phyloP scores from a whole-genome alignment of 2,113 vertebrate species.

The Nycticryphes semicollaris region DNA sequence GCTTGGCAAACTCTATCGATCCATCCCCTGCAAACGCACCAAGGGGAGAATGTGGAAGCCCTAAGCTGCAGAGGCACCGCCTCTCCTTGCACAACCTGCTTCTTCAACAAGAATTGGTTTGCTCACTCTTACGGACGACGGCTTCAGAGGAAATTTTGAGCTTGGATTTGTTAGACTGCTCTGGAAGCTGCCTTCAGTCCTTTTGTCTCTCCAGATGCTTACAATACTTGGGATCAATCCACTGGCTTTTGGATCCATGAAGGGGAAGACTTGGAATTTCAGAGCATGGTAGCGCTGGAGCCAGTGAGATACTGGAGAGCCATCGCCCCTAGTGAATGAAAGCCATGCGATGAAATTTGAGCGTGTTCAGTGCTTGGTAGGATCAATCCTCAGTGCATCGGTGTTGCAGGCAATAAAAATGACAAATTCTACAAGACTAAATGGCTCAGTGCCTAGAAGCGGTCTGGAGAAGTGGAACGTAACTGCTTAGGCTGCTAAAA shows the following conservation, averaged over 20 bases:
- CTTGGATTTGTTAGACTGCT: background rate
- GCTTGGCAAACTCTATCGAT: background rate
- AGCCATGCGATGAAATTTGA: background rate
- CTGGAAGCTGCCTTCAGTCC: background rate
- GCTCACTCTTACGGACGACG: background rate
- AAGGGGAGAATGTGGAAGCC: background rate
- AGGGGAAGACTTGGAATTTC: background rate
- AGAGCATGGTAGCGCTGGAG: background rate
- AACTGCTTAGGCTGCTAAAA: background rate
- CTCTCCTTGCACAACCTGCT: background rate
- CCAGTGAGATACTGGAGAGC: background rate
- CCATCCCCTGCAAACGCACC: constrained; percentile 19
- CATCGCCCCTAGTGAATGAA: accelerated
- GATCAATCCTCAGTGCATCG: accelerated
- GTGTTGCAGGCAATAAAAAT: background rate
- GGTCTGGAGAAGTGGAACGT: background rate
- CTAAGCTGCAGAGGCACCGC: background rate
- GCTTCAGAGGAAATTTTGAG: background rate
- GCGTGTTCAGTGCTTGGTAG: background rate
- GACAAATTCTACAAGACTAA: background rate
- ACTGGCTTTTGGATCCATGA: background rate
- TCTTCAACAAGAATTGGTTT: background rate
- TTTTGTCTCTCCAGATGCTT: background rate
- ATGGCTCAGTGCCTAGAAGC: background rate
- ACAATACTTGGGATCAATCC: background rate